Evolutionary conservation across 2,888 invertebrate genomes (phyloP), one percentile per base, ranked within the genome.

Genomic region (Mythimna loreyi): DNA sequence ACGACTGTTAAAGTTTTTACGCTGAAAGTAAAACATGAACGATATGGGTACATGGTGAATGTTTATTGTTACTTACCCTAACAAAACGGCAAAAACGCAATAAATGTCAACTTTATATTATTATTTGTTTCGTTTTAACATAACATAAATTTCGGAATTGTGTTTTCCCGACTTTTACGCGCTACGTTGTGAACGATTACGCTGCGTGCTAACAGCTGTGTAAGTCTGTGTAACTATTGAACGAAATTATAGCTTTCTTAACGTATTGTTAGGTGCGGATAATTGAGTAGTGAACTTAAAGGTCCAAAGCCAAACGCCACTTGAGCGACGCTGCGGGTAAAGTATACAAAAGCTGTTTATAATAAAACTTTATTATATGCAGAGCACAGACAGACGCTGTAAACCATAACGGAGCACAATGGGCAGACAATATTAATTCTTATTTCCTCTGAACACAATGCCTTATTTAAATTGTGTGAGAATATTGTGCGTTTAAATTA

Each of bases 401-500:
- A 74, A 72, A 68, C 56, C 60, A 77, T 65, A 76, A 52, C 69
- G 56, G 55, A 55, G 65, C 45, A 82, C 81, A 74, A 78, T 72
- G 53, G 69, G 36, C 58, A 74, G 57, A 79, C 72, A 76, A 79
- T 79, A 79, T 72, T 77, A 73, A 80, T 79, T 77, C 75, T 72
- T 77, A 78, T 75, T 78, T 78, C 80, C 68, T 69, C 55, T 33
- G 52, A 30, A 64, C 72, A 82, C 78, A 84, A 78, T 77, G 74
- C 64, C 45, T 73, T 80, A 74, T 82, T 80, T 82, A 75, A 84
- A 82, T 78, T 81, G 74, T 84, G 74, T 84, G 85, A 79, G 79
- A 80, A 84, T 80, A 79, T 78, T 84, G 69, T 75, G 57, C 65
- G 71, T 75, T 81, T 72, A 81, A 84, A 87, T 89, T 86, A 85